Evolutionary conservation across 2,113 vertebrate genomes (phyloP), one percentile per base, ranked within the genome.

Genomic region (Bujurquina vittata): DNA sequence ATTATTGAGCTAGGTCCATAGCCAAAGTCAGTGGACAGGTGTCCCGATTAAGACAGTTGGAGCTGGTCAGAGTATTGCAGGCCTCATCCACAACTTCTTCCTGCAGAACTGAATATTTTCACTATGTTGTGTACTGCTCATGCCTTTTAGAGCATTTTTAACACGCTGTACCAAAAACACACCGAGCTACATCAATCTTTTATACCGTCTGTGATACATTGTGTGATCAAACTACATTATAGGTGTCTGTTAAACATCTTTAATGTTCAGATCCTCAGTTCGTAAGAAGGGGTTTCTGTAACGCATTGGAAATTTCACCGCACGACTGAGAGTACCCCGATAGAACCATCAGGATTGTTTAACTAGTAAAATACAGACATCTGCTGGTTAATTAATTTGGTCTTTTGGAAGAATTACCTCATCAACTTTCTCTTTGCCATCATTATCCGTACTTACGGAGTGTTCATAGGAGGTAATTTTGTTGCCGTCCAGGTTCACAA

Each of bases 391-490:
- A 69, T 69, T 69, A 29, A 69, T 69, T 69, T 3, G 2, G 40
- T 40, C 63, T 67, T 67, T 67, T 67, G 40, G 40, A 49, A 40
- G 15, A 40, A 40, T 14, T 46, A 18, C 40, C 0, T 69, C 63
- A 69, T 69, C 63, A 69, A 69, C 9, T 3, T 69, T 49, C 63
- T 69, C 63, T 29, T 69, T 69, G 40, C 43, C 63, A 69, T 40
- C 40, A 69, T 69, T 69, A 69, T 69, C 63, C 29, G 23, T 18
- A 69, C 40, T 69, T 69, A 69, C 29, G 9, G 23, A 49, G 40
- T 69, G 40, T 69, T 69, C 63, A 69, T 69, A 69, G 40, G 63
- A 69, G 23, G 63, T 49, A 69, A 69, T 49, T 69, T 46, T 26
- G 40, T 69, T 69, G 23, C 40, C 40, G 26, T 29, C 63, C 40